Percentiles rank a stretch among this genome's conserved stretches.
Evolutionary conservation across 1,140 invertebrate species (phyloP).

Genomic region (Drosophila athabasca): DNA sequence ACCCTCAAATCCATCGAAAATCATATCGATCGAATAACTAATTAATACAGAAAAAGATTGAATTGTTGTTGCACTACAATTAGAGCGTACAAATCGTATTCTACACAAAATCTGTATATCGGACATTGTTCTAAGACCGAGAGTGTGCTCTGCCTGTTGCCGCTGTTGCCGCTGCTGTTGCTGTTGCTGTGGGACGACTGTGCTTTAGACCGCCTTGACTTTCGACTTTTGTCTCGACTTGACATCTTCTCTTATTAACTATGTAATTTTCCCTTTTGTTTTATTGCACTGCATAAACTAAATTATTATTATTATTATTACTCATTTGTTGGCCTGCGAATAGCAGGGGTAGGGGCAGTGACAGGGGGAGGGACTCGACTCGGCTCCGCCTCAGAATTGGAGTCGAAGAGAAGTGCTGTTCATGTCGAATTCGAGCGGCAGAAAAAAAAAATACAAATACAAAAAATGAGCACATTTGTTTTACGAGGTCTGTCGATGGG

Average conservation of each 20-base stretch:
- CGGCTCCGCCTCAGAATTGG: too few species aligned
- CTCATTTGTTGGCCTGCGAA: slow-evolving; percentile 12
- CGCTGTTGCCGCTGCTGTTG: background rate
- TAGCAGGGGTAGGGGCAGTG: too few species aligned
- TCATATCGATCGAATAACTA: too few species aligned
- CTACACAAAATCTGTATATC: too few species aligned
- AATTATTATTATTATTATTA: slow-evolving; percentile 63
- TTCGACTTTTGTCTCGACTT: slow-evolving; percentile 78
- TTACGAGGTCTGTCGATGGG: too few species aligned
- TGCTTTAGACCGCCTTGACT: slow-evolving; percentile 63
- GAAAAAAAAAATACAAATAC: slow-evolving; percentile 1
- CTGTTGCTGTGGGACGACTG: slow-evolving; percentile 16
- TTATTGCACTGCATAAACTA: slow-evolving; percentile 72
- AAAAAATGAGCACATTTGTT: slow-evolving; percentile 1
- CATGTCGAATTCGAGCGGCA: slow-evolving; percentile 1
- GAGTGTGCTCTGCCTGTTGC: background rate
- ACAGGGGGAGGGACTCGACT: background rate
- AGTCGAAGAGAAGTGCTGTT: background rate
- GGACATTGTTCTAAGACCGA: too few species aligned
- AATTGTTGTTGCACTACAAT: background rate
- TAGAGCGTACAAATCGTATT: too few species aligned
- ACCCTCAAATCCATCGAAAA: background rate
- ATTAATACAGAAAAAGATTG: too few species aligned
- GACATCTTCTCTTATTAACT: slow-evolving; percentile 72
- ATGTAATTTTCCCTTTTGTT: slow-evolving; percentile 55